A percentile compares a stretch with the other conserved stretches of the same genome.
Conservation (phyloP, 2,113 vertebrate species). For the Pungitius pungitius region DNA sequence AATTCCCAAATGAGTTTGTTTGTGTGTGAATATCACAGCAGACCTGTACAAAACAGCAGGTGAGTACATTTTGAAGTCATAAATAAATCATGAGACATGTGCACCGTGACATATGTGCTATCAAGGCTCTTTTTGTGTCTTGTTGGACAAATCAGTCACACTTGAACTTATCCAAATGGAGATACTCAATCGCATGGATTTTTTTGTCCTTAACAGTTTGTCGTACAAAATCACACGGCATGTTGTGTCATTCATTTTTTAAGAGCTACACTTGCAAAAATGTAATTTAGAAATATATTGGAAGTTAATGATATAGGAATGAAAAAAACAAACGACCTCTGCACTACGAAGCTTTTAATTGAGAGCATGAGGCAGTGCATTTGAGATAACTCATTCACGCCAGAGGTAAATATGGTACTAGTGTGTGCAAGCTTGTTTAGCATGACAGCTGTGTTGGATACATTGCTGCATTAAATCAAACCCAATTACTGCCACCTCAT, state of each 20-base stretch:
- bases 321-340: conserved; percentile 43
- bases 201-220: neutral
- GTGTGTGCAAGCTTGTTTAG: conserved; percentile 58
- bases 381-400: conserved; percentile 55
- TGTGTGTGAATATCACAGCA: conserved; percentile 24
- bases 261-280: neutral
- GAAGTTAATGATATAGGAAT: conserved; percentile 37
- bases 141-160: conserved; percentile 30
- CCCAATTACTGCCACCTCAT: conserved; percentile 65
- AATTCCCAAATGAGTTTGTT: conserved; percentile 41
- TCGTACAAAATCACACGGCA: neutral
- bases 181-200: neutral
- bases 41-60: conserved; percentile 40
- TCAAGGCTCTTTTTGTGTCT: conserved; percentile 44
- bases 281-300: conserved; percentile 11
- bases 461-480: conserved; percentile 74
- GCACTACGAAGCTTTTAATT: conserved; percentile 38
- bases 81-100: conserved; percentile 55
- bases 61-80: conserved; percentile 43
- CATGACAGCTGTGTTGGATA: conserved; percentile 67
- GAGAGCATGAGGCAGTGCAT: conserved; percentile 28
- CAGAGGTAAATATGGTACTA: conserved; percentile 58
- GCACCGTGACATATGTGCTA: conserved; percentile 33
- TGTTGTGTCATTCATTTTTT: neutral
- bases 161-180: conserved; percentile 9